Conservation (phyloP, 2,797 vertebrate species). For the Otolemur crassicaudatus region DNA sequence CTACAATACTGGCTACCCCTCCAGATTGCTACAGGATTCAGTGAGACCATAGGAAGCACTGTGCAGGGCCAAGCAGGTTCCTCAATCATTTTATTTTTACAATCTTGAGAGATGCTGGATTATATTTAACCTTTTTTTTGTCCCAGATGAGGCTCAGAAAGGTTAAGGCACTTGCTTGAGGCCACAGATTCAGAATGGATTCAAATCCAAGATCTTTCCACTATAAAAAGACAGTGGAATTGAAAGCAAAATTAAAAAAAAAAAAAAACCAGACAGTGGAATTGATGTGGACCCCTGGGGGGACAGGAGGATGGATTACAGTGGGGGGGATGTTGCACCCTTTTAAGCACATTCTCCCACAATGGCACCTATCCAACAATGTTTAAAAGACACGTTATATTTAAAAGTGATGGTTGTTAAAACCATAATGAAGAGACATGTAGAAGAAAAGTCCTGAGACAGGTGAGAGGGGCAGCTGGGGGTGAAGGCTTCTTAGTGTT, state of each 20-base stretch:
- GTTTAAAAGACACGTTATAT: slow-evolving; percentile 1
- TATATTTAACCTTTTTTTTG: neutral
- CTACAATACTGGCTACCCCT: neutral
- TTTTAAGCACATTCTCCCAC: neutral
- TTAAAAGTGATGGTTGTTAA: neutral
- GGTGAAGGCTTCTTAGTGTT: neutral
- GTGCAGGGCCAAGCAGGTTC: neutral
- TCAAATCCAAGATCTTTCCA: neutral
- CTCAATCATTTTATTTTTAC: neutral
- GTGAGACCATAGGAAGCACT: neutral
- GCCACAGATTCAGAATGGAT: neutral
- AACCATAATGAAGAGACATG: neutral
- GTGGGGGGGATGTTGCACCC: too few relatives aligned
- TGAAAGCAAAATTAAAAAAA: too few relatives aligned
- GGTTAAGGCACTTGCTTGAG: neutral
- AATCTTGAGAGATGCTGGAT: neutral
- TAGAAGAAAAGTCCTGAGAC: neutral
- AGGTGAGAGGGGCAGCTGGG: neutral
- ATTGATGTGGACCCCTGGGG: neutral
- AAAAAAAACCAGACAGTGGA: neutral
- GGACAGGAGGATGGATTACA: neutral
- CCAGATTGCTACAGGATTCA: neutral
- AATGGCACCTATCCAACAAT: neutral
- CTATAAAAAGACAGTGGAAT: neutral
- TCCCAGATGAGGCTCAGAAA: neutral